Conservation (phyloP, 1,140 invertebrate genomes). For the Trinorchestia longiramus region DNA sequence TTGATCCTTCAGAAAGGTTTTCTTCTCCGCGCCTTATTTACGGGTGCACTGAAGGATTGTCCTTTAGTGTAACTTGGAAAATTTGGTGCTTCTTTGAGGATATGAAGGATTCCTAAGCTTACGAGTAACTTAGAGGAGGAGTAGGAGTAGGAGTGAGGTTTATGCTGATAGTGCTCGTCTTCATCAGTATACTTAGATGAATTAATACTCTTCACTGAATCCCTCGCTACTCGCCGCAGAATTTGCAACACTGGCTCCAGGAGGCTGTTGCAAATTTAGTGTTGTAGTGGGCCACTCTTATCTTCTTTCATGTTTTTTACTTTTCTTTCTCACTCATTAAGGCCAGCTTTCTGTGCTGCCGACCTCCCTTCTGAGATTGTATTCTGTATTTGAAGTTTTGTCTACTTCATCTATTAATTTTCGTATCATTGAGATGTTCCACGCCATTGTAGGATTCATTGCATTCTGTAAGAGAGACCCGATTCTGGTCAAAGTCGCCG, state of each 20-base stretch:
- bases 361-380: not conserved
- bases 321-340: not conserved
- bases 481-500: too few species aligned
- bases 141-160: not conserved
- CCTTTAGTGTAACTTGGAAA: not conserved
- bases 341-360: not conserved
- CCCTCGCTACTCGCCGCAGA: not conserved
- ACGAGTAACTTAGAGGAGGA: not conserved
- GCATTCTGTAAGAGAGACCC: too few species aligned
- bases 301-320: too few species aligned
- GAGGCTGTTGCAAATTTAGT: too few species aligned
- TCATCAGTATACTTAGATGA: not conserved
- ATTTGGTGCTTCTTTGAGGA: not conserved
- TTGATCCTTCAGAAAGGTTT: too few species aligned
- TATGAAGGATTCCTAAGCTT: not conserved
- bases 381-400: not conserved
- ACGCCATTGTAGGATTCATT: too few species aligned
- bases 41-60: not conserved
- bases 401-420: not conserved
- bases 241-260: too few species aligned
- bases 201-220: not conserved
- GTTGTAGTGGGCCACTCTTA: too few species aligned
- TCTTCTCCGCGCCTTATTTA: not conserved
- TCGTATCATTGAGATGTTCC: not conserved
- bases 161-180: not conserved